These are phyloP conservation scores for Anarhynchus alexandrinus DNA, from an alignment of 2,113 vertebrate species.

Conservation along the genomic window DNA sequence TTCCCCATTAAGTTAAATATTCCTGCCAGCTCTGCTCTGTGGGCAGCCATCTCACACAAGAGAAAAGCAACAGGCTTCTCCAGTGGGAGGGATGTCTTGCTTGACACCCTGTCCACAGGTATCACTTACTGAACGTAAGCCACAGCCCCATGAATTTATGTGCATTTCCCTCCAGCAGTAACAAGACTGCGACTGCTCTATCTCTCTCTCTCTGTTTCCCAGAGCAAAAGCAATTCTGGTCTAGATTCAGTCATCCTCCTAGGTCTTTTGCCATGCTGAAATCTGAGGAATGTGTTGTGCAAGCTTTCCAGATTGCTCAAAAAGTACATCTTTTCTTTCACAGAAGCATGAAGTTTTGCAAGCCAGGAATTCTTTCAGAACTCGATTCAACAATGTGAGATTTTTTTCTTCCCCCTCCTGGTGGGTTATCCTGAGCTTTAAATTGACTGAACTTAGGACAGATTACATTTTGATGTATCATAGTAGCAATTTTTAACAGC, in stretches of 20 bases:
- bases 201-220: no score
- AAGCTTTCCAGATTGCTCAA: background rate
- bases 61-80: background rate
- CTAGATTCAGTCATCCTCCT: background rate
- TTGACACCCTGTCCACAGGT: fast-evolving
- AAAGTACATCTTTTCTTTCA: background rate
- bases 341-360: background rate
- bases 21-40: background rate
- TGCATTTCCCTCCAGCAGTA: background rate
- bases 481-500: background rate
- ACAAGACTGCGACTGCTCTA: no score
- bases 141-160: background rate
- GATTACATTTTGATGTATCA: background rate
- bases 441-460: background rate
- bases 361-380: background rate
- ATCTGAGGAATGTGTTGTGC: slow-evolving; percentile 22
- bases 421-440: background rate
- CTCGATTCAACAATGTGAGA: fast-evolving
- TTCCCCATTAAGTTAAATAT: background rate
- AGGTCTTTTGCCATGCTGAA: background rate
- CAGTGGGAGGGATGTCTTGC: background rate
- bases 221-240: background rate
- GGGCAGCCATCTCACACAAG: background rate
- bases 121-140: fast-evolving
- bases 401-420: background rate